phyloP scores from a whole-genome alignment of 2,797 vertebrate genomes.

The Sebastolobus altivelis region DNA sequence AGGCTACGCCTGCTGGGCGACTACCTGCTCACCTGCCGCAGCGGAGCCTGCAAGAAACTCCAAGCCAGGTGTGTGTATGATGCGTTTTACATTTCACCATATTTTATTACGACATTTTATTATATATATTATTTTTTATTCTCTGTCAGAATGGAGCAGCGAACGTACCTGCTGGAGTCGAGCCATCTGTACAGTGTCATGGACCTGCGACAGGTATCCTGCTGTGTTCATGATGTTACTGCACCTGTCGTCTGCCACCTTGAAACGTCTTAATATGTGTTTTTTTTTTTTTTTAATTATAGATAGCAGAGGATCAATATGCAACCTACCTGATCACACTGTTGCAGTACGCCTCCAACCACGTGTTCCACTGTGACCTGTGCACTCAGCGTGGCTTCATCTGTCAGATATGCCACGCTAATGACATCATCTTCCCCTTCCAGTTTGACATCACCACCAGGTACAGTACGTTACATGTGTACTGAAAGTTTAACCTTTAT shows the following conservation, averaged over 20 bases:
- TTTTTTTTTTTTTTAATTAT: constrained; percentile 6
- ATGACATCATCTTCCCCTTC: constrained; percentile 95
- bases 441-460: constrained; percentile 93
- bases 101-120: neutral
- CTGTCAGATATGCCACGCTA: constrained; percentile 92
- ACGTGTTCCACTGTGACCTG: constrained; percentile 92
- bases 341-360: constrained; percentile 88
- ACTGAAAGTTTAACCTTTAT: neutral
- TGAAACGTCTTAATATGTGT: neutral
- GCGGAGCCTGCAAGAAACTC: constrained; percentile 88
- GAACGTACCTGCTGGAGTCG: constrained; percentile 92
- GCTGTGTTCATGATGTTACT: accelerated
- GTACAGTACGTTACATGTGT: constrained; percentile 82
- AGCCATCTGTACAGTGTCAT: constrained; percentile 92
- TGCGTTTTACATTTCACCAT: neutral
- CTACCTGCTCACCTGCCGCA: constrained; percentile 93
- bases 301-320: constrained; percentile 90
- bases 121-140: neutral
- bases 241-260: accelerated
- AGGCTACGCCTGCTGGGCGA: constrained; percentile 92
- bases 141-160: constrained; percentile 87
- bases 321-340: constrained; percentile 85
- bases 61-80: constrained; percentile 71
- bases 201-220: constrained; percentile 90
- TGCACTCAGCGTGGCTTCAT: constrained; percentile 96